Percentiles rank a stretch among this genome's conserved stretches.
These are phyloP conservation scores for Engystomops pustulosus DNA, from an alignment of 2,113 vertebrate species.

Conservation along the genomic window DNA sequence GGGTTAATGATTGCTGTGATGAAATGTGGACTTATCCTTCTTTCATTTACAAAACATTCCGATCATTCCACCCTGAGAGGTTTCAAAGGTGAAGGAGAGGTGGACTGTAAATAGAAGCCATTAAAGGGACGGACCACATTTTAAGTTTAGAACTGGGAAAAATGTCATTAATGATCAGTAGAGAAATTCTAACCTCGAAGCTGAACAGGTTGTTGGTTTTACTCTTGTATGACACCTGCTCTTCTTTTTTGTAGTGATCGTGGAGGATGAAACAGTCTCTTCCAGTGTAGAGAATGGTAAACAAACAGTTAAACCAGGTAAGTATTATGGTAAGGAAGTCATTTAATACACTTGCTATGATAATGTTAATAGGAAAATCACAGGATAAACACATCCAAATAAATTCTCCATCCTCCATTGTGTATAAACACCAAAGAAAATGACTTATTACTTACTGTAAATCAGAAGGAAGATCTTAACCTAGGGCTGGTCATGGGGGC, in stretches of 20 bases:
- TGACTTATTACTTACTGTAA: too few species aligned
- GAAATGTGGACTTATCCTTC: not conserved
- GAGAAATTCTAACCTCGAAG: too few species aligned
- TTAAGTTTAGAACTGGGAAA: not conserved
- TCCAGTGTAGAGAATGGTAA: not conserved
- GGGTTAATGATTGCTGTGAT: slow-evolving; percentile 13
- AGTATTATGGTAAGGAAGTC: not conserved
- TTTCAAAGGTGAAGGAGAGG: slow-evolving; percentile 29
- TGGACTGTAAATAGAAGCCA: not conserved
- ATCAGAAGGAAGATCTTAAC: too few species aligned
- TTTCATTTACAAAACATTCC: slow-evolving; percentile 22
- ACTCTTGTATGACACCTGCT: not conserved
- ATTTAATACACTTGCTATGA: not conserved
- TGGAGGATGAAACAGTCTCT: not conserved
- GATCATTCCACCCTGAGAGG: not conserved
- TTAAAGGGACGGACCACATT: not conserved
- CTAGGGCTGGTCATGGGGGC: too few species aligned
- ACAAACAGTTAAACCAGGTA: not conserved
- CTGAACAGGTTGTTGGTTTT: too few species aligned
- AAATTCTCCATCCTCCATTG: too few species aligned
- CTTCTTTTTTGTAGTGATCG: not conserved
- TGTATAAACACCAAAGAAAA: too few species aligned
- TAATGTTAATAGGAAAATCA: not conserved
- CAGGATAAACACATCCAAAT: not conserved
- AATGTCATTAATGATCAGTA: too few species aligned